A percentile compares a stretch with the other conserved stretches of the same genome.
Conservation (phyloP, 2,113 vertebrate genomes). For the Bos javanicus region DNA sequence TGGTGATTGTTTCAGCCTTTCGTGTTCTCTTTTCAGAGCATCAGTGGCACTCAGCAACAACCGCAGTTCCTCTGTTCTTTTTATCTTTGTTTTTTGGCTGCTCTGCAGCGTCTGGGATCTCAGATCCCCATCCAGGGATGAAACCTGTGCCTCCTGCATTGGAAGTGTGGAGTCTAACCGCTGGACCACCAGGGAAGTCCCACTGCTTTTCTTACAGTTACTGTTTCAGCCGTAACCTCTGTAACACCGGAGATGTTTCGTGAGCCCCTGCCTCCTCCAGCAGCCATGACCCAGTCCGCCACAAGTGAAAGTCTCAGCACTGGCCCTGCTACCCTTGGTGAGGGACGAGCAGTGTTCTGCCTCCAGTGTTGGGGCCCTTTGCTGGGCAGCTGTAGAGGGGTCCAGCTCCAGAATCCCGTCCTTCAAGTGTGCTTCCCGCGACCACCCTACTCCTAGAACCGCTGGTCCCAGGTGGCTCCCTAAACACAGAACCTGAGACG, state of each 20-base stretch:
- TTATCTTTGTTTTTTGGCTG: not conserved
- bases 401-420: not conserved
- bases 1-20: not conserved
- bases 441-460: not conserved
- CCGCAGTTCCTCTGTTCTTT: not conserved
- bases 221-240: not conserved
- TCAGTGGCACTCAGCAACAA: not conserved
- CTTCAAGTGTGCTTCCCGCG: not conserved
- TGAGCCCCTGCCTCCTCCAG: not conserved
- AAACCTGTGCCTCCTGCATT: not conserved
- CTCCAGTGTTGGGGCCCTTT: not conserved
- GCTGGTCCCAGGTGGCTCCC: no score
- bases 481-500: not conserved
- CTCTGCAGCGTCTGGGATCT: not conserved
- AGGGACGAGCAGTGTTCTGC: not conserved
- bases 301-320: not conserved
- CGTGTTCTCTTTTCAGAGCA: not conserved
- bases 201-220: not conserved
- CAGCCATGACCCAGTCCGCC: not conserved
- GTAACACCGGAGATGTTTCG: no score
- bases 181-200: not conserved
- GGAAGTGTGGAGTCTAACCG: not conserved
- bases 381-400: not conserved
- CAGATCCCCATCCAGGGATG: not conserved
- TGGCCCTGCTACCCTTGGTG: not conserved